Conservation (phyloP, 35 echinoderm and acorn worm species). For the Lytechinus pictus region DNA sequence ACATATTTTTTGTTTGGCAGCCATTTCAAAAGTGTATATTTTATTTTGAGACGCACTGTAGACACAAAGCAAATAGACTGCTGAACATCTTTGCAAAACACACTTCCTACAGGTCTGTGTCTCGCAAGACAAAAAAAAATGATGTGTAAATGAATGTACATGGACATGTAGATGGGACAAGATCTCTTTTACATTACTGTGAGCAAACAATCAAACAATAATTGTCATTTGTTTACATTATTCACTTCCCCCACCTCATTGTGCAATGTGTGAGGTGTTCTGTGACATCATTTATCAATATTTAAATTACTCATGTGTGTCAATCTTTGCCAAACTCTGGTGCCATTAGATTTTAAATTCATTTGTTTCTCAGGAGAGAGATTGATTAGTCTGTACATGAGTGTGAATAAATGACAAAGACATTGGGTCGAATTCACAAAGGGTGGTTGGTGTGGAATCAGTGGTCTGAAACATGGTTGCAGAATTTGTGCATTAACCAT, state of each 20-base stretch:
- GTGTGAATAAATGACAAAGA: no score
- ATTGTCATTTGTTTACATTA: conserved; percentile 1
- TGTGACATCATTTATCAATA: background rate
- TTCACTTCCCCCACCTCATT: background rate
- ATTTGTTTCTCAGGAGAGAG: background rate
- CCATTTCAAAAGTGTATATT: no score
- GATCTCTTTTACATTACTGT: background rate
- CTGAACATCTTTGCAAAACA: background rate
- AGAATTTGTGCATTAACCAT: no score
- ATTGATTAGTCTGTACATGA: no score
- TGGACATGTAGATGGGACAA: background rate
- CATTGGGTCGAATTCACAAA: no score
- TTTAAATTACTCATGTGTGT: background rate
- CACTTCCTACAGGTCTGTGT: background rate
- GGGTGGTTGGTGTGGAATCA: no score
- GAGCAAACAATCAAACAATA: background rate
- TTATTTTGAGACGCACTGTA: no score
- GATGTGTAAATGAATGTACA: background rate
- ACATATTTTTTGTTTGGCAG: no score
- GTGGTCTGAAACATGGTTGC: no score
- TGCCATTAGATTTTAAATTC: background rate
- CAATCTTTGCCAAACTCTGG: background rate
- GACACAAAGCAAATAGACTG: background rate
- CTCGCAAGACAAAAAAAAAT: no score
- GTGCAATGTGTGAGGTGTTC: background rate